A percentile compares a stretch with the other conserved stretches of the same genome.
Conservation (phyloP, 2,888 invertebrate species). For the Diarsia mendica region DNA sequence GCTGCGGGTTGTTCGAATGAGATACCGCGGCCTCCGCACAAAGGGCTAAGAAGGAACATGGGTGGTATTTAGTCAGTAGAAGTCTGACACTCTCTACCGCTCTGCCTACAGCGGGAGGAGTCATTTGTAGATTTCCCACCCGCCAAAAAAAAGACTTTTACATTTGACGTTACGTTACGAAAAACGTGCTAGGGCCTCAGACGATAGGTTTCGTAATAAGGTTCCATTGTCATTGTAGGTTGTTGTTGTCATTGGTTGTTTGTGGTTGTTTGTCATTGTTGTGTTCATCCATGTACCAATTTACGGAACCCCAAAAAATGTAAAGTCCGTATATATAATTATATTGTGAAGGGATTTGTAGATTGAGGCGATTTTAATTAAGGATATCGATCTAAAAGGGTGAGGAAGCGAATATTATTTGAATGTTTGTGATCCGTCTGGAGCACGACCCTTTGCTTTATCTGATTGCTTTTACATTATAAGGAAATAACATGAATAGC, state of each 20-base stretch:
- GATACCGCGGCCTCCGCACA: no score
- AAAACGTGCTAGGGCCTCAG: background rate
- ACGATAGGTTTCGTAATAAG: background rate
- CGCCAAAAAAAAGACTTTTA: no score
- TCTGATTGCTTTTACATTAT: constrained; percentile 11
- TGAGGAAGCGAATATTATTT: constrained; percentile 23
- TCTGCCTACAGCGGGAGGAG: no score
- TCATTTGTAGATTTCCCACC: no score
- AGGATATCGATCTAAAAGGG: constrained; percentile 29
- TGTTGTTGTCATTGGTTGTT: no score
- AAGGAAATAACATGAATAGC: constrained; percentile 5
- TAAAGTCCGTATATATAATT: background rate
- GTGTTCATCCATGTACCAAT: background rate
- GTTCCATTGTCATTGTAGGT: background rate
- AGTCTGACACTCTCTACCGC: no score
- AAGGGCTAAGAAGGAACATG: no score
- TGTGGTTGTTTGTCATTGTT: no score
- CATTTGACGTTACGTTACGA: background rate
- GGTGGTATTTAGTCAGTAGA: no score
- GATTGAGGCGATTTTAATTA: constrained; percentile 44
- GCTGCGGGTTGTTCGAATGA: no score
- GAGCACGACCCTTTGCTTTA: constrained; percentile 6
- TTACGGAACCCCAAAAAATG: constrained; percentile 6
- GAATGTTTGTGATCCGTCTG: constrained; percentile 16
- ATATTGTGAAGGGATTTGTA: constrained; percentile 38